These are phyloP conservation scores for Maniola jurtina DNA, from an alignment of 1,140 invertebrate genomes.

Conservation along the genomic window DNA sequence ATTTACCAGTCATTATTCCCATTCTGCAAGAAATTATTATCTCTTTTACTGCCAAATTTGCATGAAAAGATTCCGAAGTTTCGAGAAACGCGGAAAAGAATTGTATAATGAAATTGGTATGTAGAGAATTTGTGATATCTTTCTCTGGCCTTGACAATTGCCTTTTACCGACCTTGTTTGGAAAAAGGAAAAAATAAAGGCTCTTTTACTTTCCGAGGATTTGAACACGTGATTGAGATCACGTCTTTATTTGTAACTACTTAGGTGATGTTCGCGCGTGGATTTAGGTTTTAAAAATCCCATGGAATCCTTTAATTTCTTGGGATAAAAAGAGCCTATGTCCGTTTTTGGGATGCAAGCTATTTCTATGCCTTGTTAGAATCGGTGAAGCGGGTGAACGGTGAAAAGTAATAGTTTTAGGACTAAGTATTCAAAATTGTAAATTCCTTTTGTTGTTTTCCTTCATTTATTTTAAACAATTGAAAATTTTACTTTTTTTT, in stretches of 20 bases:
- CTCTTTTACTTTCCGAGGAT: background rate
- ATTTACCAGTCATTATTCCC: conserved; percentile 11
- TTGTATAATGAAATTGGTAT: background rate
- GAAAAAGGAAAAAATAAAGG: background rate
- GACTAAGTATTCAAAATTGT: too few species aligned
- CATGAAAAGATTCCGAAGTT: conserved; percentile 13
- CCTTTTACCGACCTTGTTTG: background rate
- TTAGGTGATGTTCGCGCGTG: too few species aligned
- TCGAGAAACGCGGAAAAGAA: background rate
- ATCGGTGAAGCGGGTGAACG: too few species aligned
- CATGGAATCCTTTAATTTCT: too few species aligned
- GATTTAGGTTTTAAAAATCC: too few species aligned
- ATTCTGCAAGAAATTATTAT: conserved; percentile 19
- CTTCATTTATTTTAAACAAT: too few species aligned
- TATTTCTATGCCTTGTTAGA: too few species aligned
- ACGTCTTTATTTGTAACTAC: background rate
- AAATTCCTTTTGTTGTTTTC: too few species aligned
- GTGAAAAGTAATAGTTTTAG: too few species aligned
- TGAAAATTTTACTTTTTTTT: too few species aligned
- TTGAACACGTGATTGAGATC: background rate
- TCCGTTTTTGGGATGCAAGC: too few species aligned
- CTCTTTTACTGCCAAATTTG: conserved; percentile 16
- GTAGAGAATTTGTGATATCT: background rate
- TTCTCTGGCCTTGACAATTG: background rate
- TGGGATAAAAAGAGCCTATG: too few species aligned